Evolutionary conservation across 2,113 vertebrate species (phyloP).

Genomic region (Gymnogyps californianus): DNA sequence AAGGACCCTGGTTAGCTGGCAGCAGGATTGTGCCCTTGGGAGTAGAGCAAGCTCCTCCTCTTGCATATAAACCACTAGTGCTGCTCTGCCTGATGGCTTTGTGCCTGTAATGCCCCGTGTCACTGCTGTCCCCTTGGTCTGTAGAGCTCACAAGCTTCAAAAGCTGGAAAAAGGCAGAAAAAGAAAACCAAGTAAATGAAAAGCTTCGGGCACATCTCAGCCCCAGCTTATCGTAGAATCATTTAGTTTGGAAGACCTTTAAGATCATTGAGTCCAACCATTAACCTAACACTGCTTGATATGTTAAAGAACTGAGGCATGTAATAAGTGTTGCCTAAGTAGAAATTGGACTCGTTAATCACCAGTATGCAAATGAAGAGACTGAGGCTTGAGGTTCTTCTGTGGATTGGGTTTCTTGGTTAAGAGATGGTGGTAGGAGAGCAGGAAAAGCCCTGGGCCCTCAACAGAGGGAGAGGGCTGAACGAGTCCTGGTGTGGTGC

Average conservation of each 20-base stretch:
- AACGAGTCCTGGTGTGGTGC: neutral
- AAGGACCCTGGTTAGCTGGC: neutral
- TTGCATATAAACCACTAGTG: rapidly evolving
- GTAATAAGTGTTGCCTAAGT: too few relatives aligned
- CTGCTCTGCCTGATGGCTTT: neutral
- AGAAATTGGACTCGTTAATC: neutral
- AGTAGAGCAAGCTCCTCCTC: neutral
- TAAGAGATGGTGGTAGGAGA: neutral
- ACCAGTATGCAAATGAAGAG: neutral
- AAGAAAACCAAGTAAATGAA: neutral
- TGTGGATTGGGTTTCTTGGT: neutral
- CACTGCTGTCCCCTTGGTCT: neutral
- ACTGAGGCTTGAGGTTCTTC: neutral
- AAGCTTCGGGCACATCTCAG: neutral
- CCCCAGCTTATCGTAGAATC: too few relatives aligned
- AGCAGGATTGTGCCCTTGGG: neutral
- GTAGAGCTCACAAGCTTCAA: neutral
- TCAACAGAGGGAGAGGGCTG: neutral
- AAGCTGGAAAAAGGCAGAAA: neutral
- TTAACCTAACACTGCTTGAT: too few relatives aligned
- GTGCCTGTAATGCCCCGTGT: rapidly evolving
- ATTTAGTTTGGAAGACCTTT: too few relatives aligned
- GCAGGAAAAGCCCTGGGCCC: neutral
- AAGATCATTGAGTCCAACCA: too few relatives aligned
- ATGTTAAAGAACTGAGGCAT: neutral